Evolutionary conservation across 2,888 invertebrate genomes (phyloP), one percentile per base, ranked within the genome.

Genomic region (Coenonympha glycerion): DNA sequence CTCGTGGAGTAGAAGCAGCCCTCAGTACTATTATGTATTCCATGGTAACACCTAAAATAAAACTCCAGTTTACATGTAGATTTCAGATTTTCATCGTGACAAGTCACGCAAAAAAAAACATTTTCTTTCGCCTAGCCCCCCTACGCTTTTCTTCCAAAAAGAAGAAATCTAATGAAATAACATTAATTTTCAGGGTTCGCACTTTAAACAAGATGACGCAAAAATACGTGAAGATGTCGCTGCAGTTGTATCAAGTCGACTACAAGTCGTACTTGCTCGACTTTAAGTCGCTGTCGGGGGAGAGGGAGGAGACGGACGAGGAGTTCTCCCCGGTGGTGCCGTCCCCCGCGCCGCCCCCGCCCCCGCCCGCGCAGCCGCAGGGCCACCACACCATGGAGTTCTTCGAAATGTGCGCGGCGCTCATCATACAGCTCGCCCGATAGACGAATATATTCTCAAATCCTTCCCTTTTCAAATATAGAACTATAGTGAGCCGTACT

Each of bases 371-470:
- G 1, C 61, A 60, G 28, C 69, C 75, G 0, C 88, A 88, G 18
- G 95, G 95, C 0, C 98, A 99, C 73, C 97, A 98, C 79, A 99
- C 99, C 1, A 97, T 99, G 95, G 99, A 99, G 87, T 99, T 99
- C 88, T 99, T 99, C 73, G 99, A 99, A 88, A 99, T 99, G 98
- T 99, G 99, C 82, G 98, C 99, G 15, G 96, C 97, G 2, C 90
- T 99, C 37, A 99, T 99, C 65, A 98, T 98, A 56, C 98, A 99
- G 65, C 89, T 99, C 56, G 99, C 99, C 22, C 94, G 98, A 83
- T 98, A 90, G 31, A 15, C 21, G 1, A 31, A 31, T 15, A 31
- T 15, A 31, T 6, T 31, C n/a, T n/a, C n/a, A n/a, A n/a, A n/a
- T n/a, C n/a, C n/a, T n/a, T n/a, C n/a, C n/a, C n/a, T n/a, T n/a